phyloP scores from a whole-genome alignment of 1,140 invertebrate species.

The Pinna nobilis region DNA sequence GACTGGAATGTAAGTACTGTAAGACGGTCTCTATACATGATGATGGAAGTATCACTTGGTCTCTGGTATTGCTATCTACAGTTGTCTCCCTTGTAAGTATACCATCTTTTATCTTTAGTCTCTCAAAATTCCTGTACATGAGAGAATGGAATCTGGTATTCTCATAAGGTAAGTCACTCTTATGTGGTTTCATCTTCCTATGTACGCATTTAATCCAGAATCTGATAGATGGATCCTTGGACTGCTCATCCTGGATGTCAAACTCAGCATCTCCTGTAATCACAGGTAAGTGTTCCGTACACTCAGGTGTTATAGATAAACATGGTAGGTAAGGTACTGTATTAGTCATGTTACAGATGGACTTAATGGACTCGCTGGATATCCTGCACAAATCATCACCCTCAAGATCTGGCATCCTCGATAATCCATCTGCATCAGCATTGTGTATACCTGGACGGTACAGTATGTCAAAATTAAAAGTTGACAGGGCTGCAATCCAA shows the following conservation, averaged over 20 bases:
- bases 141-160: background rate
- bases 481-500: constrained; percentile 25
- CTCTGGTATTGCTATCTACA: background rate
- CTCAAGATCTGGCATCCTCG: constrained; percentile 18
- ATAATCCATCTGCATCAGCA: constrained; percentile 30
- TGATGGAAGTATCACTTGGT: constrained; percentile 29
- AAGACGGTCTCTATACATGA: background rate
- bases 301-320: background rate
- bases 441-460: constrained; percentile 37
- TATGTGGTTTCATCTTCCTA: background rate
- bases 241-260: background rate
- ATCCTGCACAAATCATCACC: no score
- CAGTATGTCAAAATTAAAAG: constrained; percentile 29
- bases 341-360: background rate
- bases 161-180: background rate
- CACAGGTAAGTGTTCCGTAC: background rate
- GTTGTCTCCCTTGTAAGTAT: background rate
- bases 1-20: constrained; percentile 20
- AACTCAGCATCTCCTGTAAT: background rate
- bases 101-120: background rate
- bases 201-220: background rate
- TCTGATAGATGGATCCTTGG: background rate
- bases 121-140: background rate
- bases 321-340: no score
- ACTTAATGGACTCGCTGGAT: background rate